Percentiles rank a stretch among this genome's conserved stretches.
phyloP scores from a whole-genome alignment of 2,888 invertebrate species.

The Strigamia crassipes region DNA sequence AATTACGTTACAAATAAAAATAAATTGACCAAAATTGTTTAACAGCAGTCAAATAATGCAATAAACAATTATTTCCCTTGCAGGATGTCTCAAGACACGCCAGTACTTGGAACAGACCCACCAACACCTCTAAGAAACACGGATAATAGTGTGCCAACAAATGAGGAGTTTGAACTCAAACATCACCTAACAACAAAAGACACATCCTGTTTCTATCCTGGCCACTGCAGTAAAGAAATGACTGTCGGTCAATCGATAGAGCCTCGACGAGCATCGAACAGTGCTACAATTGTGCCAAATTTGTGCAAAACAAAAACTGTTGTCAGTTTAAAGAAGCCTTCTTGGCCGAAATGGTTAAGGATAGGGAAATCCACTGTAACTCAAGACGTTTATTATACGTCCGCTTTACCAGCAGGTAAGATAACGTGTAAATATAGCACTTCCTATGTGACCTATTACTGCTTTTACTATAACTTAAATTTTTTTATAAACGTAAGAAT shows the following conservation, averaged over 20 bases:
- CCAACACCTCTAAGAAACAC: conserved; percentile 5
- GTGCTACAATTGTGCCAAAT: conserved; percentile 1
- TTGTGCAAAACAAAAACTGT: conserved; percentile 12
- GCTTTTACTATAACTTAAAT: neutral
- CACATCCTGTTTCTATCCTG: neutral
- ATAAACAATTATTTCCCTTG: neutral
- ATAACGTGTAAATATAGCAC: neutral
- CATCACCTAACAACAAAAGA: conserved; percentile 24
- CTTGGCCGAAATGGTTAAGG: conserved; percentile 12
- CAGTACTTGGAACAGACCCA: neutral
- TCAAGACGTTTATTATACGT: conserved; percentile 32
- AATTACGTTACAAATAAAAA: neutral
- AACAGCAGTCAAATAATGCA: neutral
- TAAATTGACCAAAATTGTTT: neutral
- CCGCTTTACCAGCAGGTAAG: conserved; percentile 12
- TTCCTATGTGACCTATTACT: neutral
- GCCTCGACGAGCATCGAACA: conserved; percentile 1
- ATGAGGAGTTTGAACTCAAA: conserved; percentile 35
- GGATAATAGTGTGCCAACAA: conserved; percentile 27
- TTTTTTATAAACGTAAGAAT: neutral
- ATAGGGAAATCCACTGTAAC: neutral
- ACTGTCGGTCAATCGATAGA: conserved; percentile 12
- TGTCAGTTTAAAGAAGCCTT: conserved; percentile 6
- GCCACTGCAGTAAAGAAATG: conserved; percentile 26
- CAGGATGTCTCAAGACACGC: neutral